phyloP scores from a whole-genome alignment of 2,888 invertebrate genomes.

The Syritta pipiens region DNA sequence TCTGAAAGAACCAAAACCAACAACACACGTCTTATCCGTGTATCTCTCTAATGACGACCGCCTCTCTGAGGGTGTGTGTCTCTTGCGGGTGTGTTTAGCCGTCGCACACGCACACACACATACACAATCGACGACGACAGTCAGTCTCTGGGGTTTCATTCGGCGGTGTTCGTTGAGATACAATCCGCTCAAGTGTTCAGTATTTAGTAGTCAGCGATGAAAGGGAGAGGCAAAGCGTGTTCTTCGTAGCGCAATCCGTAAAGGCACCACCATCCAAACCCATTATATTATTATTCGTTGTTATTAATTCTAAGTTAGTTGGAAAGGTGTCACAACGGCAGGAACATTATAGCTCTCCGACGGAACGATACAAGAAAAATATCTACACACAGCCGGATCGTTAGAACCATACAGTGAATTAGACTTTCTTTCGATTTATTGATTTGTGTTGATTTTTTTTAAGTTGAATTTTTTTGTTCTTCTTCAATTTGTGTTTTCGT shows the following conservation, averaged over 20 bases:
- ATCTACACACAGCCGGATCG: too few species aligned
- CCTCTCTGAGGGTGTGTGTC: conserved; percentile 22
- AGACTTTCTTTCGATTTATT: conserved; percentile 52
- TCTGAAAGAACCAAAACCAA: conserved; percentile 11
- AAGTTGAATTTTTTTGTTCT: not conserved
- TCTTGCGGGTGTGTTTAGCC: conserved; percentile 26
- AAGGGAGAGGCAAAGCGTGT: conserved; percentile 66
- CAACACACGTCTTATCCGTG: conserved; percentile 4
- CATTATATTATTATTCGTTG: conserved; percentile 69
- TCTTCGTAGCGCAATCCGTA: conserved; percentile 62
- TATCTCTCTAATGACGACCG: not conserved
- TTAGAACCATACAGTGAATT: conserved; percentile 39
- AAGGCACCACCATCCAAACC: conserved; percentile 63
- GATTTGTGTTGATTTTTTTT: conserved; percentile 37
- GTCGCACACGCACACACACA: conserved; percentile 7
- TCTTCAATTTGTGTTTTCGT: not conserved
- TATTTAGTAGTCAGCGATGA: conserved; percentile 67
- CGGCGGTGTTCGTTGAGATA: conserved; percentile 66
- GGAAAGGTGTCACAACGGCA: conserved; percentile 69
- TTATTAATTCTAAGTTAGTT: conserved; percentile 69
- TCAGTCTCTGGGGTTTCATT: conserved; percentile 68
- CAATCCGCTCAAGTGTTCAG: conserved; percentile 67
- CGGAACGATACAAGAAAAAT: too few species aligned
- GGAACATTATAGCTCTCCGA: conserved; percentile 49
- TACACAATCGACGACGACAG: conserved; percentile 56